phyloP scores from a whole-genome alignment of 2,888 invertebrate genomes.

The Drosophila mulleri region DNA sequence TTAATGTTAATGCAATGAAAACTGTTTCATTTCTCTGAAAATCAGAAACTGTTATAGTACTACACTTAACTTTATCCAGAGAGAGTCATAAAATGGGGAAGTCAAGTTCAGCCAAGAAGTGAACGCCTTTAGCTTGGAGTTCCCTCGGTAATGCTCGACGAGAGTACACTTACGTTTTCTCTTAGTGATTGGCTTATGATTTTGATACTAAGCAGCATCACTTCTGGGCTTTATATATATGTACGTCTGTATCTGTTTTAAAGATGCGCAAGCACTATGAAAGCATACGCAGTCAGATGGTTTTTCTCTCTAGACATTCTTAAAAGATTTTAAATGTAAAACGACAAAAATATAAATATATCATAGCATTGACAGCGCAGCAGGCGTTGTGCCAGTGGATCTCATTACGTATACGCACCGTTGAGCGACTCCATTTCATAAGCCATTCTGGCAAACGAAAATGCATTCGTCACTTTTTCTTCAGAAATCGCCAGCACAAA shows the following conservation, averaged over 20 bases:
- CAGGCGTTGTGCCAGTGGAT: neutral
- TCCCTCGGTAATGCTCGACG: neutral
- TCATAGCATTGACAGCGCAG: neutral
- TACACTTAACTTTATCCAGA: neutral
- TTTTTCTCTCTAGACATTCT: neutral
- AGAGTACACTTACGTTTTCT: neutral
- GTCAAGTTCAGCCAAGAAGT: neutral
- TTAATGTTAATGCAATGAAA: neutral
- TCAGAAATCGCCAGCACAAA: neutral
- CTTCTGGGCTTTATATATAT: neutral
- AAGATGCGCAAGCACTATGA: neutral
- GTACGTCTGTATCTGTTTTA: neutral
- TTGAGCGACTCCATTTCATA: neutral
- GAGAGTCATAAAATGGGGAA: neutral
- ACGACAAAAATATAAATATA: neutral
- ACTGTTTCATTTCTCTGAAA: neutral
- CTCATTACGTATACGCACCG: slow-evolving; percentile 4
- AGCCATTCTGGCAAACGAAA: neutral
- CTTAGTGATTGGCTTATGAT: neutral
- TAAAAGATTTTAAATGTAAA: slow-evolving; percentile 1
- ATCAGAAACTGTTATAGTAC: neutral
- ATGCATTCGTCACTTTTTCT: neutral
- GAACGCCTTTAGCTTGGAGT: neutral
- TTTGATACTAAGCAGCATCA: neutral
- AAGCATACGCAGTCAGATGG: neutral